Evolutionary conservation across 2,113 vertebrate species (phyloP).

Genomic region (human (Homo sapiens)): DNA sequence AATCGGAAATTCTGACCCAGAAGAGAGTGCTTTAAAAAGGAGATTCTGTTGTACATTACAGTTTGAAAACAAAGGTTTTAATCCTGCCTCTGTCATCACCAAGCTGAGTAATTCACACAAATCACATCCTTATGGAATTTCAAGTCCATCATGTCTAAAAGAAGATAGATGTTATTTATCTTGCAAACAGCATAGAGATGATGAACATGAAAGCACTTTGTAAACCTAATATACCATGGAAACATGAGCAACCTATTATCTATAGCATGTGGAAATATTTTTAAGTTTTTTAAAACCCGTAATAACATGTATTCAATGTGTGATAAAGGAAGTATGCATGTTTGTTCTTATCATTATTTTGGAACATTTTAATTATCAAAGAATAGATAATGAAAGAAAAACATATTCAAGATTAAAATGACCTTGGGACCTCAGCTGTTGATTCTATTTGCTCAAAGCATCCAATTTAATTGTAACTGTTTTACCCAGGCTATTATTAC

Average conservation of each 20-base stretch:
- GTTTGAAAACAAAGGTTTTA: neutral
- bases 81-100: neutral
- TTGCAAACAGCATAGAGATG: neutral
- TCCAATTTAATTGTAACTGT: neutral
- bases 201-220: neutral
- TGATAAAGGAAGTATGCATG: neutral
- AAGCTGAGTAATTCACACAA: neutral
- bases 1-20: neutral
- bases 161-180: neutral
- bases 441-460: slow-evolving; percentile 1
- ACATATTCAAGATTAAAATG: neutral
- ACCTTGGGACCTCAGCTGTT: neutral
- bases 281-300: neutral
- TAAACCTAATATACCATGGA: neutral
- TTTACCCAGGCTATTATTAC: neutral
- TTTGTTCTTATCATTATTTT: neutral
- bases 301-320: neutral
- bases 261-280: neutral
- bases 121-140: neutral
- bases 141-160: neutral
- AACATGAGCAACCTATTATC: neutral
- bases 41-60: neutral
- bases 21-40: neutral
- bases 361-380: neutral
- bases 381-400: neutral